phyloP scores from a whole-genome alignment of 2,888 invertebrate genomes.

The Ennomos erosarius region DNA sequence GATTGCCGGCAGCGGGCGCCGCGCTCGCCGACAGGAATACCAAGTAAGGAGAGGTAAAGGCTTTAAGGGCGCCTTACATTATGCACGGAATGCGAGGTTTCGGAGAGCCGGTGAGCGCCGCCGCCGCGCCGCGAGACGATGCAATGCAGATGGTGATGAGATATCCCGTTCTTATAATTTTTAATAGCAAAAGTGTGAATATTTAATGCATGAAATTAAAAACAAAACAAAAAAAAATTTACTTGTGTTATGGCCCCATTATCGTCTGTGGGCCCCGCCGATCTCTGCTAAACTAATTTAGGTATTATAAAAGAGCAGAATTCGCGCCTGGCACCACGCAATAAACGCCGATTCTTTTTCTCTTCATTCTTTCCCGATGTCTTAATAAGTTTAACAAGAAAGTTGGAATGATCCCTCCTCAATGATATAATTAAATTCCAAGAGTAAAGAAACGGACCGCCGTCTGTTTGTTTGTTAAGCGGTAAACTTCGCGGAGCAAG shows the following conservation, averaged over 20 bases:
- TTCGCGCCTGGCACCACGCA: constrained; percentile 28
- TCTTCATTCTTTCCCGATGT: constrained; percentile 42
- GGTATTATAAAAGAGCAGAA: constrained; percentile 26
- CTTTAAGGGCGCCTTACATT: constrained; percentile 45
- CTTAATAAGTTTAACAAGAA: constrained; percentile 51
- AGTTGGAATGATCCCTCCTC: constrained; percentile 43
- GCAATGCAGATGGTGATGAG: too few species aligned
- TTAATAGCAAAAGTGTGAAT: too few species aligned
- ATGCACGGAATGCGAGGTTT: constrained; percentile 43
- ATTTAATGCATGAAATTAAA: too few species aligned
- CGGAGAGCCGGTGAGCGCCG: too few species aligned
- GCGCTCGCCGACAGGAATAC: constrained; percentile 36
- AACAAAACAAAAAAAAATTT: too few species aligned
- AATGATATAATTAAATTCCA: constrained; percentile 52
- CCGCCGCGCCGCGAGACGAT: too few species aligned
- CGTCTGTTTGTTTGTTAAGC: constrained; percentile 49
- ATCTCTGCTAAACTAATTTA: constrained; percentile 33
- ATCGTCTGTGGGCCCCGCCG: too few species aligned
- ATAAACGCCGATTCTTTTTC: constrained; percentile 44
- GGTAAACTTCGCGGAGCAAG: constrained; percentile 37
- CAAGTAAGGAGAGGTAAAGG: constrained; percentile 46
- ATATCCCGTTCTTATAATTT: too few species aligned
- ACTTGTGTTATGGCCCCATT: too few species aligned
- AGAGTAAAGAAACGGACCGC: constrained; percentile 23
- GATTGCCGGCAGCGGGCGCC: constrained; percentile 28